Conservation (phyloP, 2,797 vertebrate species). For the Euphonia xanthogaster region DNA sequence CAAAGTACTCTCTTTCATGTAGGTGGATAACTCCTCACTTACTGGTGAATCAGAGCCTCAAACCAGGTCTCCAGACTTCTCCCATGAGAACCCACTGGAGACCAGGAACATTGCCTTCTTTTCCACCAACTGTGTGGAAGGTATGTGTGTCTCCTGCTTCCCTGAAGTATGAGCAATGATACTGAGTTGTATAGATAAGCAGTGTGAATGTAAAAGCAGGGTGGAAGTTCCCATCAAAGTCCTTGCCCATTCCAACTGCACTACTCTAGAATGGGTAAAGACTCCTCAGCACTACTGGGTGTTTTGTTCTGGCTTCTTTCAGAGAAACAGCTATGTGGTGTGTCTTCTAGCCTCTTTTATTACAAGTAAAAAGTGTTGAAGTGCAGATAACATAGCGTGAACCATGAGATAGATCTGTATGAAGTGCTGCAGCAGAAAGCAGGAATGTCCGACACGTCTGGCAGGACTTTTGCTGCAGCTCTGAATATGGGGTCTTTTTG, state of each 20-base stretch:
- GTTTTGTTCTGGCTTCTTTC: not conserved
- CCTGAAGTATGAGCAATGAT: not conserved
- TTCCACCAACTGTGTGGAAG: slow-evolving; percentile 98
- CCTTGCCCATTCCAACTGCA: not conserved
- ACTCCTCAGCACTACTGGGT: not conserved
- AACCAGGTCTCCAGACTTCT: slow-evolving; percentile 92
- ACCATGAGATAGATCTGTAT: not conserved
- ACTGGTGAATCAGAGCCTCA: slow-evolving; percentile 97
- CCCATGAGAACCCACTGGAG: slow-evolving; percentile 94
- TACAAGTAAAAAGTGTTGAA: not conserved
- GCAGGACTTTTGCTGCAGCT: not conserved
- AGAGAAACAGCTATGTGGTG: not conserved
- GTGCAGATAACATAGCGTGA: not conserved
- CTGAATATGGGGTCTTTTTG: not conserved
- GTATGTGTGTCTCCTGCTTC: slow-evolving; percentile 59
- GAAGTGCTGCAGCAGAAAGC: not conserved
- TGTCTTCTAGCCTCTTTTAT: not conserved
- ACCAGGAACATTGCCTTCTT: slow-evolving; percentile 98
- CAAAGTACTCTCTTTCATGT: not conserved
- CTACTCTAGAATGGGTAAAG: not conserved
- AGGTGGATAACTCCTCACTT: slow-evolving; percentile 98
- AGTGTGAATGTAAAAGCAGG: not conserved
- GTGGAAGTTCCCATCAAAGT: not conserved
- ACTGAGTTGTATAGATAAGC: not conserved
- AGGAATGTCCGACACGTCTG: not conserved